Evolutionary conservation across 2,797 vertebrate species (phyloP), one percentile per base, ranked within the genome.

Genomic region (Champsocephalus gunnari): DNA sequence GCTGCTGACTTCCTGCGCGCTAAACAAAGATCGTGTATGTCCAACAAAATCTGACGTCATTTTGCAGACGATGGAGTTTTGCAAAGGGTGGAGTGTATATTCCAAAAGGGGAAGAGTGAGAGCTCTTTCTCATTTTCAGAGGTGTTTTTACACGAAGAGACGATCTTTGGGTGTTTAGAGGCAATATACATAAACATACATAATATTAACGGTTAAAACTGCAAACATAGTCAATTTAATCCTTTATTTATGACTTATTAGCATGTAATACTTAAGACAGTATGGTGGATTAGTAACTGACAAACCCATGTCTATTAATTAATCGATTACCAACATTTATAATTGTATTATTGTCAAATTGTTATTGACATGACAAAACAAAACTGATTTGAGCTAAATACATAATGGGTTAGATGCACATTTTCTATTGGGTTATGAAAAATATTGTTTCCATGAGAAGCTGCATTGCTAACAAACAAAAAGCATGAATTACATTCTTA

Each of bases 1-100:
- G 85, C 82, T 12, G 53, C 56, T 45, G 3, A 67, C 81, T 87
- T 93, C 92, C 91, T 64, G 73, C 84, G 5, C 5, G 28, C 12
- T 1, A 44, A 9, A 1, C 77, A 67, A 77, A 92, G 89, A 84
- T 91, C 80, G 86, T 79, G 0, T 69, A 43, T 55, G 0, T 0
- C 0, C 0, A 0, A 54, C 4, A 0, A 13, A 2, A 21, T 12
- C 3, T 14, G 19, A 66, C 55, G 21, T 61, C 0, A 19, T 48
- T 54, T 51, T 67, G 55, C 44, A 34, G 50, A 10, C n/a, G 34
- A 60, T 41, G 12, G 17, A 48, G 9, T 65, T 17, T 11, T 3
- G 12, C n/a, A 38, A 38, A 38, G 34, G 7, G 34, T 38, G 34
- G 34, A 8, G 34, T 6, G 34, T 7, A 6, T 8, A 11, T 11